phyloP scores from a whole-genome alignment of 1,140 invertebrate genomes.

The Olivierus martensii region DNA sequence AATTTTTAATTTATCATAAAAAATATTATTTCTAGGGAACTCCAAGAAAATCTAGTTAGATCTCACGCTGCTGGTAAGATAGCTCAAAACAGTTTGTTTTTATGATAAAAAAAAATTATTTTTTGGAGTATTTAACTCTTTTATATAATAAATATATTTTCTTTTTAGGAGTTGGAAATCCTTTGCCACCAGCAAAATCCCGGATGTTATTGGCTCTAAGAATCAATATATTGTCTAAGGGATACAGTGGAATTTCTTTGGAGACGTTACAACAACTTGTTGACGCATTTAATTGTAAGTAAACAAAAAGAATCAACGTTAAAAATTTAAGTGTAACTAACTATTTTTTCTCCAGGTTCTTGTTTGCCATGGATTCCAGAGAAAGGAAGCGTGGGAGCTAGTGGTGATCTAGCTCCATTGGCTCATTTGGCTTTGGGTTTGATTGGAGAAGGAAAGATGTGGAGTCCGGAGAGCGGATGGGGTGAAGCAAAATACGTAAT shows the following conservation, averaged over 20 bases:
- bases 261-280: slow-evolving; percentile 45
- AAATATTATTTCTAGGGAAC: slow-evolving; percentile 32
- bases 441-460: slow-evolving; percentile 64
- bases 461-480: slow-evolving; percentile 57
- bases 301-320: neutral
- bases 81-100: no score
- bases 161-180: slow-evolving; percentile 44
- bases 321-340: neutral
- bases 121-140: no score
- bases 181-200: slow-evolving; percentile 44
- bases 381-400: slow-evolving; percentile 58
- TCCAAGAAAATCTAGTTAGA: slow-evolving; percentile 54
- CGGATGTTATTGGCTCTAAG: slow-evolving; percentile 53
- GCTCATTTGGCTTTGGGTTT: slow-evolving; percentile 52
- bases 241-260: slow-evolving; percentile 52
- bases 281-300: slow-evolving; percentile 53
- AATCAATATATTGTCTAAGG: slow-evolving; percentile 58
- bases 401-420: slow-evolving; percentile 54
- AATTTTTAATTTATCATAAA: slow-evolving; percentile 2
- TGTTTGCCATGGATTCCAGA: slow-evolving; percentile 59
- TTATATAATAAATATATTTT: no score
- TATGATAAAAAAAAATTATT: no score
- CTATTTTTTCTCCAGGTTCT: slow-evolving; percentile 34
- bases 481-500: slow-evolving; percentile 47
- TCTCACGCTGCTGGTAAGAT: slow-evolving; percentile 45